Base-by-base conservation (phyloP, 1,140 invertebrate genomes). In the Pinna nobilis region DNA sequence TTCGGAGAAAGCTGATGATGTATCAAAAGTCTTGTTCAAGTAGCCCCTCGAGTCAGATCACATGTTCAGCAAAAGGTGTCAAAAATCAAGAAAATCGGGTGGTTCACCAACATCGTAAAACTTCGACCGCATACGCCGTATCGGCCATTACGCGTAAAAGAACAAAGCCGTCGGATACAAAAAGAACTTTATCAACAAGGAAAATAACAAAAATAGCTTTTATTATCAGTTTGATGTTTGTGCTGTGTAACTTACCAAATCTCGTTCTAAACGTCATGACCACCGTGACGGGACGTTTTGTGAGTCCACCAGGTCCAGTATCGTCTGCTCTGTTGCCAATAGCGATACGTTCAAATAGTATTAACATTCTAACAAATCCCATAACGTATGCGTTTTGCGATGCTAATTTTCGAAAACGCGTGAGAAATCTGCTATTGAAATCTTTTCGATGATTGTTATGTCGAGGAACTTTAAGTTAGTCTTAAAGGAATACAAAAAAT, bases 371-470 rank as follows among this genome's bases (percentile, higher is more conserved):
- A 9, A 66, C 59, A n/a, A 84, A 84, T 49, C 72, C 74, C 5
- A 70, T 84, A 20, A 77, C 82, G n/a, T 84, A 84, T 60, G 80
- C 80, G 18, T 78, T 84, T 41, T 73, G 77, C 33, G 82, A 81
- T 65, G 49, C 63, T 28, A 73, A 71, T 28, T 84, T 84, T n/a
- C n/a, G n/a, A n/a, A n/a, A n/a, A n/a, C n/a, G n/a, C n/a, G n/a
- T n/a, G n/a, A n/a, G n/a, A n/a, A n/a, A n/a, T n/a, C n/a, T n/a
- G n/a, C n/a, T n/a, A n/a, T n/a, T n/a, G n/a, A n/a, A n/a, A n/a
- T n/a, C n/a, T n/a, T n/a, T n/a, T n/a, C n/a, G n/a, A n/a, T n/a
- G n/a, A n/a, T n/a, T n/a, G n/a, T n/a, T n/a, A n/a, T n/a, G n/a
- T n/a, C n/a, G n/a, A n/a, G n/a, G n/a, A n/a, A n/a, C n/a, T n/a